Conservation (phyloP, 2,888 invertebrate species). For the Eristalis arbustorum region DNA sequence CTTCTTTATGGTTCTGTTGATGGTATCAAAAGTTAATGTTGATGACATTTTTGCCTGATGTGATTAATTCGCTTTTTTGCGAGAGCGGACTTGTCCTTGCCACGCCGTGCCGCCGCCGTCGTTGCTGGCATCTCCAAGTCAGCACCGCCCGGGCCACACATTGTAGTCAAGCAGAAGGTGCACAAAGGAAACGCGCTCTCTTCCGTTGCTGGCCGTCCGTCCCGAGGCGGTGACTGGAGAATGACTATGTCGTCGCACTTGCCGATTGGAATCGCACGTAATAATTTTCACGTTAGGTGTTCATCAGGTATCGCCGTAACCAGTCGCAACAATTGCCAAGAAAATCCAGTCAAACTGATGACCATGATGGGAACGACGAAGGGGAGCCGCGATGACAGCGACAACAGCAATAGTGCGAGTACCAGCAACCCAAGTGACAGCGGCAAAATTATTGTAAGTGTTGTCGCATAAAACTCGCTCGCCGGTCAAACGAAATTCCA, state of each 20-base stretch:
- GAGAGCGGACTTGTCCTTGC: slow-evolving; percentile 61
- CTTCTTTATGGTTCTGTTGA: slow-evolving; percentile 70
- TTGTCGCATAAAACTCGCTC: slow-evolving; percentile 18
- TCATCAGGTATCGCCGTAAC: slow-evolving; percentile 49
- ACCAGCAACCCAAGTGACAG: not conserved
- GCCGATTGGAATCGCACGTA: slow-evolving; percentile 64
- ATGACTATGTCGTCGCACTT: slow-evolving; percentile 54
- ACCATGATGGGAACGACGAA: slow-evolving; percentile 10
- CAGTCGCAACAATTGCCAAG: slow-evolving; percentile 38
- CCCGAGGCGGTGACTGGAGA: slow-evolving; percentile 30
- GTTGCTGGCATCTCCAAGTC: not conserved
- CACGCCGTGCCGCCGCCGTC: slow-evolving; percentile 16
- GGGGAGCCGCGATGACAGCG: not conserved
- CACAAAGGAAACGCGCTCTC: slow-evolving; percentile 35
- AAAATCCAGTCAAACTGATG: slow-evolving; percentile 15
- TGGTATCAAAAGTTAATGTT: slow-evolving; percentile 71
- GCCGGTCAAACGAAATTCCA: slow-evolving; percentile 16
- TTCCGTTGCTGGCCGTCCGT: not conserved
- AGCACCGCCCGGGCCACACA: not conserved
- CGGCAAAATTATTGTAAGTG: slow-evolving; percentile 7
- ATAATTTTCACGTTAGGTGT: slow-evolving; percentile 61
- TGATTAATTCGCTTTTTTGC: slow-evolving; percentile 70
- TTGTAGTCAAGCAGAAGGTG: not conserved
- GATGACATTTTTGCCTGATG: slow-evolving; percentile 71
- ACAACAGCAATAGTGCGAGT: not conserved